Evolutionary conservation across 2,113 vertebrate genomes (phyloP).

Genomic region (Pycnonotus jocosus): DNA sequence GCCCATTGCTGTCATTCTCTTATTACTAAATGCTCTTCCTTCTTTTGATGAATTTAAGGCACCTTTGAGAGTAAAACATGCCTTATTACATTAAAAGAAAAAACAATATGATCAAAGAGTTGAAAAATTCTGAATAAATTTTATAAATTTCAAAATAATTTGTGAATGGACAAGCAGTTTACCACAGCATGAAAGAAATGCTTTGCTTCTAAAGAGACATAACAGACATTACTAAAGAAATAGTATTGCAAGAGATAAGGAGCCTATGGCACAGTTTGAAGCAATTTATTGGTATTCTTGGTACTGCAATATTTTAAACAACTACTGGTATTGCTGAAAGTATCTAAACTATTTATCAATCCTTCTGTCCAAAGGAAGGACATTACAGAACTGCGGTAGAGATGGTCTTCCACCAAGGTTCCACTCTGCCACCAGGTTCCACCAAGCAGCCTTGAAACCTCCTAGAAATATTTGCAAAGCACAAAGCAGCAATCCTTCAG

Average conservation of each 20-base stretch:
- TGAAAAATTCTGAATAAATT: background rate
- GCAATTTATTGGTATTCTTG: background rate
- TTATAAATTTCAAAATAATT: background rate
- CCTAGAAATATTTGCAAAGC: background rate
- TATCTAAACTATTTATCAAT: background rate
- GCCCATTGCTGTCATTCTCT: background rate
- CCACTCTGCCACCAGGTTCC: background rate
- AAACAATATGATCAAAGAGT: background rate
- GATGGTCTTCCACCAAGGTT: background rate
- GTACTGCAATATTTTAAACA: background rate
- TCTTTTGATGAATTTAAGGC: background rate
- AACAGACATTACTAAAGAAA: background rate
- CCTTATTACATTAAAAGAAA: background rate
- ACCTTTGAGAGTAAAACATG: background rate
- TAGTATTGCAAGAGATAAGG: background rate
- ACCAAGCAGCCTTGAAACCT: background rate
- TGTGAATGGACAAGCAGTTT: background rate
- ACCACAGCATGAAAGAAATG: background rate
- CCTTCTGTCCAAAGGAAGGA: background rate
- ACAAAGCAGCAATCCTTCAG: background rate
- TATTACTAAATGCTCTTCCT: background rate
- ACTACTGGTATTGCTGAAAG: background rate
- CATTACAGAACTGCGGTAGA: background rate
- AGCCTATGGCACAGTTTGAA: background rate
- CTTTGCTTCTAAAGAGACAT: accelerated